phyloP scores from a whole-genome alignment of 2,113 vertebrate genomes.

The Megaleporinus macrocephalus region DNA sequence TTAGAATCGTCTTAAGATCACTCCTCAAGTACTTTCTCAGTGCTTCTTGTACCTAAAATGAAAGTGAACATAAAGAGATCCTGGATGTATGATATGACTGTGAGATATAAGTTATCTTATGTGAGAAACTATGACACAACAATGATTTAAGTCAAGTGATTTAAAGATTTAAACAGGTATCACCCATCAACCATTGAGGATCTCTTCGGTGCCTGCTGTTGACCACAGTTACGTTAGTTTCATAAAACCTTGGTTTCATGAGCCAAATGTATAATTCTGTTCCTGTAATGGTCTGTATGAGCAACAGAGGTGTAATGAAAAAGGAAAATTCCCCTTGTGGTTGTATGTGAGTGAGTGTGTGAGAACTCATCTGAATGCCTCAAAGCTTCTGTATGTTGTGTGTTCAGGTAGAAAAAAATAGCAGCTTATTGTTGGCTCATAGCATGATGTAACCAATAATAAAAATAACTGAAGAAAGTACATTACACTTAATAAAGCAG shows the following conservation, averaged over 20 bases:
- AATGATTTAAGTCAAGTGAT: too few species aligned
- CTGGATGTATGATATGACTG: neutral
- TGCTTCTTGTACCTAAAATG: conserved; percentile 25
- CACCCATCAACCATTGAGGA: too few species aligned
- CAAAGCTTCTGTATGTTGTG: neutral
- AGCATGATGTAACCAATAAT: neutral
- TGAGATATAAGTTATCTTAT: neutral
- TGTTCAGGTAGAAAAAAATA: neutral
- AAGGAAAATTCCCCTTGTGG: conserved; percentile 43
- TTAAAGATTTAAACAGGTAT: neutral
- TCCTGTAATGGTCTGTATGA: conserved; percentile 40
- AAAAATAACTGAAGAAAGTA: neutral
- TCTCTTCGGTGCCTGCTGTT: too few species aligned
- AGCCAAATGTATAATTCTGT: conserved; percentile 10
- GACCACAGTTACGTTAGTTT: conserved; percentile 3
- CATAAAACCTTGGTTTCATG: conserved; percentile 21
- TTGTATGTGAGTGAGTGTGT: conserved; percentile 5
- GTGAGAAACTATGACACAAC: neutral
- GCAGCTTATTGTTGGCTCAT: neutral
- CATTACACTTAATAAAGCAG: too few species aligned
- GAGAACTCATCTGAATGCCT: conserved; percentile 4
- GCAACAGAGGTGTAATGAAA: conserved; percentile 8
- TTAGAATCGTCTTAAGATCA: neutral
- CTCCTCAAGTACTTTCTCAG: neutral
- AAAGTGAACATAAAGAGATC: conserved; percentile 19